phyloP scores from a whole-genome alignment of 2,888 invertebrate species.

The Aquatica leii region DNA sequence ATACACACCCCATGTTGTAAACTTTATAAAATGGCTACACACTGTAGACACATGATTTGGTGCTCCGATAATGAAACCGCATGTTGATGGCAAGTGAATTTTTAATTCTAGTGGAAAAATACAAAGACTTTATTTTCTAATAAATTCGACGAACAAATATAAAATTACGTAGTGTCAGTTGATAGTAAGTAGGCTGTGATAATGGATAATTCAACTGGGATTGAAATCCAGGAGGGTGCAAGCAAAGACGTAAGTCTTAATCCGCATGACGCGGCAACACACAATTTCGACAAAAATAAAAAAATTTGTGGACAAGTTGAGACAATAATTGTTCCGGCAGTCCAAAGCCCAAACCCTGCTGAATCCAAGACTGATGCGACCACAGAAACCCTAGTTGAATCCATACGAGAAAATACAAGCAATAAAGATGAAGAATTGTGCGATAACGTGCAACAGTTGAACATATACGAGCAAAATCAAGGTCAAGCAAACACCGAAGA shows the following conservation, averaged over 20 bases:
- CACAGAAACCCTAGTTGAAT: constrained; percentile 15
- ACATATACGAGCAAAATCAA: constrained; percentile 16
- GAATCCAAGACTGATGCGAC: constrained; percentile 25
- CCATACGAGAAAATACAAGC: constrained; percentile 16
- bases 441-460: constrained; percentile 18
- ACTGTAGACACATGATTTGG: constrained; percentile 13
- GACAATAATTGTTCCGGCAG: constrained; percentile 26
- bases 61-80: neutral
- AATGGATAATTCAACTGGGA: constrained; percentile 29
- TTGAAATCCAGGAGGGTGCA: constrained; percentile 21
- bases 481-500: constrained; percentile 7
- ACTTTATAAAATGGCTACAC: constrained; percentile 21
- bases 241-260: constrained; percentile 11
- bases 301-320: constrained; percentile 11
- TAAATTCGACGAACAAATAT: constrained; percentile 11
- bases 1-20: constrained; percentile 22
- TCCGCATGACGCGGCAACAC: neutral
- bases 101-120: constrained; percentile 12
- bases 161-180: constrained; percentile 19
- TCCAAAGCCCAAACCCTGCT: constrained; percentile 4
- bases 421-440: constrained; percentile 23
- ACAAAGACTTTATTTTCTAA: constrained; percentile 15
- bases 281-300: neutral
- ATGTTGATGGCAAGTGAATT: constrained; percentile 9
- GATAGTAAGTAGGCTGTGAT: constrained; percentile 31